Evolutionary conservation across 1,140 invertebrate genomes (phyloP), one percentile per base, ranked within the genome.

Genomic region (Nylanderia fulva): DNA sequence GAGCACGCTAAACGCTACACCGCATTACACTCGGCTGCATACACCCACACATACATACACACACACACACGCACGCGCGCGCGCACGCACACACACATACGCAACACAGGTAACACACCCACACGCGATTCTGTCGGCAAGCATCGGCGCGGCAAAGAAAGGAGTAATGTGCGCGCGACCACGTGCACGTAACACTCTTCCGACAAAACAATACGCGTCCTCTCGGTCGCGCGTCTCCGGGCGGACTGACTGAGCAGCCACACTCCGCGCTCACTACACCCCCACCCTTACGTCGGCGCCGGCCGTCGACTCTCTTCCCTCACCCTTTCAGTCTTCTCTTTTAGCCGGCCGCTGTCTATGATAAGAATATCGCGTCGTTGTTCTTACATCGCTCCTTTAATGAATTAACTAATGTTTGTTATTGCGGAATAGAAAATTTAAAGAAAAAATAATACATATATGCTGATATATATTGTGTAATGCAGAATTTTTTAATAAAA

Each of bases 231-330:
- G 86, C 79, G 92, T 90, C 92, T 90, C 90, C 90, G 90, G 88
- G 86, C 61, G 77, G 84, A 93, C 92, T 93, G 90, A 75, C 42
- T 79, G 74, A 85, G 75, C 76, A 75, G 87, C 84, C 90, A 90
- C 88, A 90, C 90, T 90, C 85, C 75, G 75, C 42, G 61, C 71
- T 74, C 89, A 76, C 61, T 82, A 58, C 52, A 68, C 86, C 69
- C 84, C 85, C 54, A 85, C 29, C 88, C 39, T 61, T 13, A 13
- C 33, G 27, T 42, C 45, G 33, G n/a, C n/a, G n/a, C n/a, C n/a
- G n/a, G n/a, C n/a, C n/a, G 5, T 15, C 42, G 29, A 33, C 15
- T 24, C 56, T 27, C 36, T 6, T 21, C 8, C 6, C 54, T 15
- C n/a, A 15, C 63, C 42, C n/a, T 8, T 39, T 33, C 63, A n/a